A percentile compares a stretch with the other conserved stretches of the same genome.
These are phyloP conservation scores for Capitella teleta DNA, from an alignment of 1,140 invertebrate species.

Conservation along the genomic window DNA sequence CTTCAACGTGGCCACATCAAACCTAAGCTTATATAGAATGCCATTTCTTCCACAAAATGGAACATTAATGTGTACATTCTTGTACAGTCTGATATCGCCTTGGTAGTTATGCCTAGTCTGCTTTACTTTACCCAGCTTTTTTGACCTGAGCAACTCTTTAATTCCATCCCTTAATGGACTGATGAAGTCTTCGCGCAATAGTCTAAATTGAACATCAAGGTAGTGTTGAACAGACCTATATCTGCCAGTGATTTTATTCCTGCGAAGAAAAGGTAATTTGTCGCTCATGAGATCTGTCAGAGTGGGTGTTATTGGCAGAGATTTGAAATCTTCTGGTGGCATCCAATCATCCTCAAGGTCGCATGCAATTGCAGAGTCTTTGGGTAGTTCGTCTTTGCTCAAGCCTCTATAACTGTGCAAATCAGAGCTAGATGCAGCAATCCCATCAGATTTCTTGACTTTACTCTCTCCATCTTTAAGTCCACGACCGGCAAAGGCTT, in stretches of 20 bases:
- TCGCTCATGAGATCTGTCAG: conserved; percentile 12
- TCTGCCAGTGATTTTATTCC: conserved; percentile 48
- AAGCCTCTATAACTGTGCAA: too few relatives aligned
- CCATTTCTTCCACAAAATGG: conserved; percentile 3
- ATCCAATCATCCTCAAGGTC: too few relatives aligned
- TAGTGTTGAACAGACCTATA: conserved; percentile 56
- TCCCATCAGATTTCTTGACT: too few relatives aligned
- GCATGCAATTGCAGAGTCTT: too few relatives aligned
- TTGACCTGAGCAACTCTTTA: conserved; percentile 16
- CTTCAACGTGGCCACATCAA: conserved; percentile 20
- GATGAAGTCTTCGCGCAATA: conserved; percentile 56
- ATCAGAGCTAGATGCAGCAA: too few relatives aligned
- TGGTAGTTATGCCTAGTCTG: too few relatives aligned
- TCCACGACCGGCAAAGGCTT: too few relatives aligned
- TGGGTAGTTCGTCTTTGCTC: too few relatives aligned
- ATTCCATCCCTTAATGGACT: conserved; percentile 30
- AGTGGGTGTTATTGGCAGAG: conserved; percentile 14
- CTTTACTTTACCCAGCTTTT: neutral
- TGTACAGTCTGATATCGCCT: conserved; percentile 13
- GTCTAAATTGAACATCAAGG: conserved; percentile 59
- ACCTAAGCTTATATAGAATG: conserved; percentile 20
- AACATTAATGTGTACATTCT: conserved; percentile 9
- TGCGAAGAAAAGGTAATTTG: conserved; percentile 41
- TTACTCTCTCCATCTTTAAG: too few relatives aligned
- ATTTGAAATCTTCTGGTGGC: conserved; percentile 24